phyloP scores from a whole-genome alignment of 1,140 invertebrate species.

The Xylocopa sonorina region DNA sequence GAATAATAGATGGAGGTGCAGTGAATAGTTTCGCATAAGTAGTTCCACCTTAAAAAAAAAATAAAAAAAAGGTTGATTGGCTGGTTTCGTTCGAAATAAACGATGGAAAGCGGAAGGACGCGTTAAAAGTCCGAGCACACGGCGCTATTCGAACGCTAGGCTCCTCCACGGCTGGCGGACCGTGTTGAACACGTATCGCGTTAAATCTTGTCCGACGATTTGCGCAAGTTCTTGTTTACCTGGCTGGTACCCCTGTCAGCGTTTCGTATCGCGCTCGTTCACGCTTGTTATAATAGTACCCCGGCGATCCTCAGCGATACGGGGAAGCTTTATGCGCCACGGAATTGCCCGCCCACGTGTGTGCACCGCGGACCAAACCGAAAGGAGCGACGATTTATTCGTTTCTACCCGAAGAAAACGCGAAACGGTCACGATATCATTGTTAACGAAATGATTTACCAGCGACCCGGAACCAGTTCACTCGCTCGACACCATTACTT shows the following conservation, averaged over 20 bases:
- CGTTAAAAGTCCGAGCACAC: neutral
- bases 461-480: too few species aligned
- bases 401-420: too few species aligned
- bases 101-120: neutral
- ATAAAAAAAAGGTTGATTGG: too few species aligned
- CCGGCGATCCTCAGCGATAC: constrained; percentile 7
- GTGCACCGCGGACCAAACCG: neutral
- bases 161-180: neutral
- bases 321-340: neutral
- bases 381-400: constrained; percentile 3
- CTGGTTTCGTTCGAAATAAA: too few species aligned
- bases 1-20: too few species aligned
- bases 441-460: neutral
- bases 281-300: constrained; percentile 12
- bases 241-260: constrained; percentile 12
- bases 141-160: neutral
- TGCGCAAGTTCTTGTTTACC: neutral
- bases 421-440: neutral
- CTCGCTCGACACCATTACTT: too few species aligned
- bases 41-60: too few species aligned
- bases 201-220: constrained; percentile 4
- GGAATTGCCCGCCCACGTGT: constrained; percentile 26
- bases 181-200: constrained; percentile 4
- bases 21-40: too few species aligned
- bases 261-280: constrained; percentile 14